phyloP scores from a whole-genome alignment of 2,113 vertebrate genomes.

The Eupsittula cactorum region DNA sequence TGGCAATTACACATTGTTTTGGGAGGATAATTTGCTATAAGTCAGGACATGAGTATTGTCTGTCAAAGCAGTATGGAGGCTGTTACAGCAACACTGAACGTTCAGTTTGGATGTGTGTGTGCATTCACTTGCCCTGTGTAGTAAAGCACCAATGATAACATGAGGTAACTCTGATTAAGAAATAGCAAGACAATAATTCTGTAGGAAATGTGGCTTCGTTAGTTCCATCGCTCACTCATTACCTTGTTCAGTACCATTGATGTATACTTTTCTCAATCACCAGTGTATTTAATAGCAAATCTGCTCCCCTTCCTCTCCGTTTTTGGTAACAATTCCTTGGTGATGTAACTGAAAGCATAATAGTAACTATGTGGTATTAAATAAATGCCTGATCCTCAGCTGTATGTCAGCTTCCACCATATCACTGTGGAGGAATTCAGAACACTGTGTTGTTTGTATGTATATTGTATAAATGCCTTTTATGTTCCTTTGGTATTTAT shows the following conservation, averaged over 20 bases:
- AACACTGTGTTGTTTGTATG: neutral
- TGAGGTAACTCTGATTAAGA: neutral
- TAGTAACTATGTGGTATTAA: neutral
- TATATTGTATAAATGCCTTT: neutral
- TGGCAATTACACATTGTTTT: rapidly evolving
- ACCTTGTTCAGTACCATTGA: neutral
- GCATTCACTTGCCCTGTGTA: neutral
- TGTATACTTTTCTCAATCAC: rapidly evolving
- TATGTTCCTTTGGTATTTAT: neutral
- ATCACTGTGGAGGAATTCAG: neutral
- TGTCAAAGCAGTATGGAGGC: neutral
- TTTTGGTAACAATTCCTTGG: neutral
- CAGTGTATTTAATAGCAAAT: neutral
- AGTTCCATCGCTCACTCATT: neutral
- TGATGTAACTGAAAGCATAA: neutral
- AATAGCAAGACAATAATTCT: neutral
- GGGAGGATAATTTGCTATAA: neutral
- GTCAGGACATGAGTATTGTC: neutral
- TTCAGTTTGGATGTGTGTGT: rapidly evolving
- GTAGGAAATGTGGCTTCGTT: neutral
- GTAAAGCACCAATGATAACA: neutral
- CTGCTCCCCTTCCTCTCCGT: rapidly evolving
- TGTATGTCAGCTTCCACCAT: neutral
- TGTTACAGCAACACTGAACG: neutral
- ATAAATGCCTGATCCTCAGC: neutral